Conservation (phyloP, 2,888 invertebrate species). For the Xestoiulus laeticollis region DNA sequence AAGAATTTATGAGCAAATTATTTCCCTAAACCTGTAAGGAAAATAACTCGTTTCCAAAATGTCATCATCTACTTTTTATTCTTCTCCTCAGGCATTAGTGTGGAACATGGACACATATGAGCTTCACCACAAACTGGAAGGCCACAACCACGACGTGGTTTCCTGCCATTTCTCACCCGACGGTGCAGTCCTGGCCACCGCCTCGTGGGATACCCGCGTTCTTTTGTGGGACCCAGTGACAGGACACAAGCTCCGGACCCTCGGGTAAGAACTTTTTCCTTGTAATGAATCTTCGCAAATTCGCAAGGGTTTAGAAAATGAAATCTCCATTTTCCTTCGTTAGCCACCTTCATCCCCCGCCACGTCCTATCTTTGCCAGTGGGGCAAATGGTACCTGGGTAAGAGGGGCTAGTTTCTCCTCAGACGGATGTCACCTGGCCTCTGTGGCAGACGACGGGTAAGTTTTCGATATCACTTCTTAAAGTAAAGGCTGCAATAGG, state of each 20-base stretch:
- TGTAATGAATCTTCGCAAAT: background rate
- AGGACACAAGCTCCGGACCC: conserved; percentile 60
- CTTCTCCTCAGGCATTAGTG: conserved; percentile 63
- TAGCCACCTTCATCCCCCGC: conserved; percentile 67
- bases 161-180: conserved; percentile 67
- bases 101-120: conserved; percentile 64
- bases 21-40: too few species aligned
- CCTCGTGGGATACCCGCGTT: conserved; percentile 67
- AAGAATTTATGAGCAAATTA: too few species aligned
- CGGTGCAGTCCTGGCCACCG: conserved; percentile 67
- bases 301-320: conserved; percentile 1
- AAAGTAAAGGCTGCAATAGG: too few species aligned
- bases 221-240: conserved; percentile 67
- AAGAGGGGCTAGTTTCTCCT: conserved; percentile 65
- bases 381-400: conserved; percentile 67
- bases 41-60: too few species aligned
- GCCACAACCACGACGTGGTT: conserved; percentile 67
- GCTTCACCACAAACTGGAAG: conserved; percentile 61
- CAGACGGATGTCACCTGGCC: conserved; percentile 65
- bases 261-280: conserved; percentile 49
- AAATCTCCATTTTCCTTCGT: background rate
- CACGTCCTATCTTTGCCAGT: conserved; percentile 67
- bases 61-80: background rate
- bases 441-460: conserved; percentile 68
- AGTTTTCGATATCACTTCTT: too few species aligned